A percentile compares a stretch with the other conserved stretches of the same genome.
phyloP scores from a whole-genome alignment of 2,888 invertebrate genomes.

The Lepidonotus clava region DNA sequence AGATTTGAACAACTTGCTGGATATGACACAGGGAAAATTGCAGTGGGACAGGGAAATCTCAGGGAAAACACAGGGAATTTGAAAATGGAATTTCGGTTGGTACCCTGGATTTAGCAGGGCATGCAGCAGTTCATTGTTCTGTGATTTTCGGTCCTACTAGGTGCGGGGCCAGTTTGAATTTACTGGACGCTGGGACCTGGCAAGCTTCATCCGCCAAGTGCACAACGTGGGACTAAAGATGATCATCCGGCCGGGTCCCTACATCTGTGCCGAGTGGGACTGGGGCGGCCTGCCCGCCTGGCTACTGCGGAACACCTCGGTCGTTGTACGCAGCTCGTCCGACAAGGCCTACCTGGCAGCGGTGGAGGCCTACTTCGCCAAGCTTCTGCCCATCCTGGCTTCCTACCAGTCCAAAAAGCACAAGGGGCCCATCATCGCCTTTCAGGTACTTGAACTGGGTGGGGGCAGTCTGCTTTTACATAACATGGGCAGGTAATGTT shows the following conservation, averaged over 20 bases:
- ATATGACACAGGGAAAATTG: no score
- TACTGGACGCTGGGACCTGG: conserved; percentile 58
- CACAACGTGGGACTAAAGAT: conserved; percentile 63
- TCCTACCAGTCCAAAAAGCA: conserved; percentile 65
- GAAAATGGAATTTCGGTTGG: no score
- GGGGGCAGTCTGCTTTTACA: no score
- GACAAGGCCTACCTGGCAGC: conserved; percentile 73
- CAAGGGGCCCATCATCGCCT: conserved; percentile 64
- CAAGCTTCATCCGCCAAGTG: conserved; percentile 61
- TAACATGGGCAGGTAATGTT: no score
- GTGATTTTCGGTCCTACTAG: no score
- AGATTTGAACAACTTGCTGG: no score
- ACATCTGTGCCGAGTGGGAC: conserved; percentile 68
- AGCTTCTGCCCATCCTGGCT: conserved; percentile 76
- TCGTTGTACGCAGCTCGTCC: conserved; percentile 78
- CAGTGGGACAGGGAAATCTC: no score
- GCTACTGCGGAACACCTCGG: conserved; percentile 81
- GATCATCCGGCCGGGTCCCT: conserved; percentile 66
- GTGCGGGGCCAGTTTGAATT: conserved; percentile 35
- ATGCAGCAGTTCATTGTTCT: no score
- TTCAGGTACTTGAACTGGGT: no score
- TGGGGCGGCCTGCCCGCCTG: conserved; percentile 72
- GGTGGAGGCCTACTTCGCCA: conserved; percentile 77
- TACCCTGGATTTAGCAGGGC: no score
- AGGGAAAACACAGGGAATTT: no score